Base-by-base conservation (phyloP, 1,140 invertebrate species). In the Lethrus apterus region DNA sequence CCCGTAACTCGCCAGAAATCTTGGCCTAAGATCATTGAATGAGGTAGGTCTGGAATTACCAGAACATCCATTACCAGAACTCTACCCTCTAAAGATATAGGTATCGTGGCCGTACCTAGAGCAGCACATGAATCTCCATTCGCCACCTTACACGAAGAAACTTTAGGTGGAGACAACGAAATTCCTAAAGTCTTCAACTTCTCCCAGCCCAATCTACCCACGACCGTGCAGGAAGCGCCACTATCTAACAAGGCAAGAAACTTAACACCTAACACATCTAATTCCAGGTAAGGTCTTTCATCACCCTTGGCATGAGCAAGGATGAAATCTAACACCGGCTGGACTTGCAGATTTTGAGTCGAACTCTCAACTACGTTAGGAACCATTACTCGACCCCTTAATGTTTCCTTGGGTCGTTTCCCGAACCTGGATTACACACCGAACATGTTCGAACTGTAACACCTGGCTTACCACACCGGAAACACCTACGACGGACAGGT, bases 1-100 rank as follows among this genome's bases (percentile, higher is more conserved):
- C 46, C 50, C 46, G 49, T 44, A n/a, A n/a, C 9, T 34, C 20
- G 26, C 46, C 46, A 52, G 29, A 49, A 52, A 48, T 52, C 47
- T 2, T 30, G 20, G 4, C 42, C 50, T 17, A 52, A 38, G 38
- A 52, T 44, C 3, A 52, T 23, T 18, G n/a, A 40, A 32, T 52
- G 50, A 11, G 19, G 19, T 9, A 52, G 1, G 9, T 9, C n/a
- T 8, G 41, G 41, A 7, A 49, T 13, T 13, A 52, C 20, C 11
- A 52, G 23, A 3, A 49, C 34, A 1, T 52, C 26, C 4, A 47
- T 20, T 9, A 47, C 1, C 18, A 26, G 13, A 11, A 31, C 26
- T 17, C 17, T 17, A 14, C 14, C 32, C 11, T 19, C 3, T 31
- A 33, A 5, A 7, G 4, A 5, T 5, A 33, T 13, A 5, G 10